Evolutionary conservation across 2,113 vertebrate species (phyloP).

Genomic region (Marcusenius ussheri): DNA sequence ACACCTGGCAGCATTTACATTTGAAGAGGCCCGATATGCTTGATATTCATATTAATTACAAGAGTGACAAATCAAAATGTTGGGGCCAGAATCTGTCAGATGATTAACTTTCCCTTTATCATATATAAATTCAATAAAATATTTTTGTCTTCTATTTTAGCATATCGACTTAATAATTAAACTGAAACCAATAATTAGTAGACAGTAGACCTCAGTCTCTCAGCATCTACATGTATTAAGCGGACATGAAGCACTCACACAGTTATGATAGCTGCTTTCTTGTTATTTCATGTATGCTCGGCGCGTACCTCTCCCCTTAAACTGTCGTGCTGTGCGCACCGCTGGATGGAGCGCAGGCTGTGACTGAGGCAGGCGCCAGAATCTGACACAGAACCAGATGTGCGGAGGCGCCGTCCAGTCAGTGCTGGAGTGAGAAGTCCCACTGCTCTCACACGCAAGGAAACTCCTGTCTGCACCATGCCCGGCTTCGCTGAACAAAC

Average conservation of each 20-base stretch:
- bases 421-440: conserved; percentile 51
- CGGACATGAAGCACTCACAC: not conserved
- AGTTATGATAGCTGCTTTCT: not conserved
- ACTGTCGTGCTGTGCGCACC: not conserved
- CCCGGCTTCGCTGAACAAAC: not conserved
- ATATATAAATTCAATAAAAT: not conserved
- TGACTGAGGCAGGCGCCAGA: conserved; percentile 71
- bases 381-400: conserved; percentile 72
- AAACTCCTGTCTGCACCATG: conserved; percentile 34
- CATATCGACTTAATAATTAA: not conserved
- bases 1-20: not conserved
- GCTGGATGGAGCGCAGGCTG: conserved; percentile 29
- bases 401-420: conserved; percentile 67
- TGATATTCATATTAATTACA: not conserved
- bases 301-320: not conserved
- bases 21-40: not conserved
- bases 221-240: not conserved
- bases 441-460: conserved; percentile 63
- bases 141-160: not conserved
- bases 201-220: not conserved
- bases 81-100: not conserved
- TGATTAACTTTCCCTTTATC: not conserved
- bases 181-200: not conserved
- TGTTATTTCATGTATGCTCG: not conserved
- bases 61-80: not conserved